Conservation (phyloP, 2,888 invertebrate species). For the Artemia sinica region DNA sequence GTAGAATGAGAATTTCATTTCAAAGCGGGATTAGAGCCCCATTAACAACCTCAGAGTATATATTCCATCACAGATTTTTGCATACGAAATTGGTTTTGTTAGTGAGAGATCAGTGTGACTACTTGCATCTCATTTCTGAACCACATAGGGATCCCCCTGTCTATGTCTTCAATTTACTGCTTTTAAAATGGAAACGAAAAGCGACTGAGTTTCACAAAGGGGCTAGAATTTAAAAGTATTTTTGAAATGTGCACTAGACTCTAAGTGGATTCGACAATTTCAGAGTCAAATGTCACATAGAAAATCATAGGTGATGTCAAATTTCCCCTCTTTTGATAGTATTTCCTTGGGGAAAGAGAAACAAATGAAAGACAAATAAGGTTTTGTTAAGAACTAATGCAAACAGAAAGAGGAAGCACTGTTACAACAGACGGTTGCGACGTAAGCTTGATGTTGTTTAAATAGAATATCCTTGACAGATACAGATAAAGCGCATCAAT, state of each 20-base stretch:
- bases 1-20: not conserved
- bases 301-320: conserved; percentile 4
- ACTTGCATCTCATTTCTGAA: not conserved
- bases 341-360: not conserved
- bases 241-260: conserved; percentile 13
- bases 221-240: conserved; percentile 10
- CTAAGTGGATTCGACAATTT: conserved; percentile 14
- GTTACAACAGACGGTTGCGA: not conserved
- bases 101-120: not conserved
- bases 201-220: conserved; percentile 3
- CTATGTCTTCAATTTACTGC: conserved; percentile 7
- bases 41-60: conserved; percentile 10
- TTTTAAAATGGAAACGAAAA: conserved; percentile 13
- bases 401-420: conserved; percentile 6
- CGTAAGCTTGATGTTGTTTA: too few relatives aligned
- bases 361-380: conserved; percentile 14
- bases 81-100: conserved; percentile 11
- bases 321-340: conserved; percentile 4
- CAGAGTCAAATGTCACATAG: conserved; percentile 9
- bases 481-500: too few relatives aligned
- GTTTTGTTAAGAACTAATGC: conserved; percentile 13
- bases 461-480: too few relatives aligned
- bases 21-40: not conserved
- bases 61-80: conserved; percentile 13
- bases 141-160: not conserved